A percentile compares a stretch with the other conserved stretches of the same genome.
These are phyloP conservation scores for Zaprionus camerounensis DNA, from an alignment of 1,140 invertebrate species.

Conservation along the genomic window DNA sequence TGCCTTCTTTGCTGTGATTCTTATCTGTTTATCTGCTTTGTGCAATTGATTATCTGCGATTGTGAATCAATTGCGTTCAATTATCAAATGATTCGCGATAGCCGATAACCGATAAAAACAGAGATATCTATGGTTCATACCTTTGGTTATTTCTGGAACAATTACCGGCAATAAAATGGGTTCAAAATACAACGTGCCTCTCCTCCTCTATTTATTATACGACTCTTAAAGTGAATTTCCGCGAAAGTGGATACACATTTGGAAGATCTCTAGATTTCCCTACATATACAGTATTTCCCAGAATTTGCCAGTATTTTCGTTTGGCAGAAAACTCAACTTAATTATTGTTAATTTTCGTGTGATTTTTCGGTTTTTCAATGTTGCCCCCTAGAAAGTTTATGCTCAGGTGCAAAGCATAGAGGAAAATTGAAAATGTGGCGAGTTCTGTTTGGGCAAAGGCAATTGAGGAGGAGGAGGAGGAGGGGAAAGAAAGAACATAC, in stretches of 20 bases:
- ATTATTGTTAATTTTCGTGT: constrained; percentile 17
- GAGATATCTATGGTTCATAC: neutral
- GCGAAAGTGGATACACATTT: constrained; percentile 39
- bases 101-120: neutral
- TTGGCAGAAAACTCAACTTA: neutral
- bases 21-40: constrained; percentile 6
- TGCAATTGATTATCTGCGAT: constrained; percentile 24
- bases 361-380: constrained; percentile 46
- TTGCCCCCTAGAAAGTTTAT: constrained; percentile 53
- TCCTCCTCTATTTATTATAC: neutral
- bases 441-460: too few relatives aligned
- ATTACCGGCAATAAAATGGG: neutral
- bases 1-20: neutral
- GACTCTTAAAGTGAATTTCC: constrained; percentile 30
- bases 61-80: constrained; percentile 50
- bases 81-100: constrained; percentile 25
- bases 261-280: constrained; percentile 33
- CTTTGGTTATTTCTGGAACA: constrained; percentile 11
- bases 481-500: neutral
- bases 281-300: constrained; percentile 43
- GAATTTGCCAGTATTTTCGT: constrained; percentile 21
- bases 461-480: too few relatives aligned
- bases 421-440: neutral
- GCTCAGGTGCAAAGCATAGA: constrained; percentile 19
- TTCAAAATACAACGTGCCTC: constrained; percentile 15